phyloP scores from a whole-genome alignment of 2,797 vertebrate species.

The Erpetoichthys calabaricus region DNA sequence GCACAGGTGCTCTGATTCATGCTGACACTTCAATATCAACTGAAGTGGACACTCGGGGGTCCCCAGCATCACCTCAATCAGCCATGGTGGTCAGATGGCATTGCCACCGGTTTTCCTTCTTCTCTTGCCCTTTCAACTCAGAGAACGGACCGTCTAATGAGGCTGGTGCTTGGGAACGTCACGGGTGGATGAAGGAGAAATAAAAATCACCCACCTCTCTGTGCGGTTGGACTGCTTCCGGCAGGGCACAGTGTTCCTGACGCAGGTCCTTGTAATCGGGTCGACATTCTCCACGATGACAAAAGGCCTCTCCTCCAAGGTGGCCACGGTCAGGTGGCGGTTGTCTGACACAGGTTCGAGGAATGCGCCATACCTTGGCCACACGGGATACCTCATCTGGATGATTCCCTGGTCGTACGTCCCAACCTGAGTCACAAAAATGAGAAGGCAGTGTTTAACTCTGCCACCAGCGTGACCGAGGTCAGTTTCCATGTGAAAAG shows the following conservation, averaged over 20 bases:
- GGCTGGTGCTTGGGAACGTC: too few species aligned
- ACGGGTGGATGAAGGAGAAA: too few species aligned
- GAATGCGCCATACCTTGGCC: slow-evolving; percentile 82
- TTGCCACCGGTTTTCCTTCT: too few species aligned
- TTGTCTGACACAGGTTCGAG: slow-evolving; percentile 79
- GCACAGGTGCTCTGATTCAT: too few species aligned
- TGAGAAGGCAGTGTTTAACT: slow-evolving; percentile 10
- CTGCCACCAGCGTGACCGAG: too few species aligned
- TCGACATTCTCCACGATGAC: slow-evolving; percentile 92
- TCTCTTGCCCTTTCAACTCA: too few species aligned
- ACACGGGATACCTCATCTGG: slow-evolving; percentile 87
- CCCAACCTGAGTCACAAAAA: slow-evolving; percentile 60
- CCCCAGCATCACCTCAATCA: too few species aligned
- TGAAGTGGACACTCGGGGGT: too few species aligned
- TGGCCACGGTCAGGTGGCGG: slow-evolving; percentile 85
- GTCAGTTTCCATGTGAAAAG: too few species aligned
- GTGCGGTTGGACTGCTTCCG: slow-evolving; percentile 75
- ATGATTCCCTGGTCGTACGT: slow-evolving; percentile 76
- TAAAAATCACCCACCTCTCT: slow-evolving; percentile 41
- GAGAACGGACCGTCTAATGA: too few species aligned
- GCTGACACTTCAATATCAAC: too few species aligned
- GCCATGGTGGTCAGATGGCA: too few species aligned
- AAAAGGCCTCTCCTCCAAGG: slow-evolving; percentile 87
- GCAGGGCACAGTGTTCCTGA: slow-evolving; percentile 91
- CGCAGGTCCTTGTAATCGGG: slow-evolving; percentile 74